Evolutionary conservation across 2,113 vertebrate genomes (phyloP).

Genomic region (Thomomys bottae): DNA sequence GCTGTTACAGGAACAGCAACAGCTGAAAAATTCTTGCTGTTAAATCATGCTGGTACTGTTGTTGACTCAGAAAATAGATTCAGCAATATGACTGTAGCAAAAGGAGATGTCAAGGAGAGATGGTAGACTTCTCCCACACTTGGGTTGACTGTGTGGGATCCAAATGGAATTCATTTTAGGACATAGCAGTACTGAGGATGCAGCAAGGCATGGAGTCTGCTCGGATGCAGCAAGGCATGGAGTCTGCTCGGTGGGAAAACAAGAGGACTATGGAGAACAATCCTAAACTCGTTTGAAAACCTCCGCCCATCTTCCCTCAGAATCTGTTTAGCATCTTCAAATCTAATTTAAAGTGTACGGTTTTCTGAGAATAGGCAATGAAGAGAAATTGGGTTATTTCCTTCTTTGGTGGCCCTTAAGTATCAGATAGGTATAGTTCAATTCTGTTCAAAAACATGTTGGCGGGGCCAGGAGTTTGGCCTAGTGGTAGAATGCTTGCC

Average conservation of each 20-base stretch:
- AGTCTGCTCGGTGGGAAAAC: not conserved
- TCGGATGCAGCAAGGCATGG: not conserved
- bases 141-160: constrained; percentile 9
- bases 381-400: not conserved
- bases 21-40: constrained; percentile 72
- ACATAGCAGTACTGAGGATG: not conserved
- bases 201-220: not conserved
- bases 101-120: constrained; percentile 47
- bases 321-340: not conserved
- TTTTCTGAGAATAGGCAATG: not conserved
- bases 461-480: no score
- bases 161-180: not conserved
- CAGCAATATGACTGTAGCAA: constrained; percentile 13
- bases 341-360: not conserved
- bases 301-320: not conserved
- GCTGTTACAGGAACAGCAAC: constrained; percentile 62
- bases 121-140: constrained; percentile 33
- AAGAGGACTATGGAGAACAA: not conserved
- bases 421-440: not conserved
- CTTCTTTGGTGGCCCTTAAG: constrained; percentile 5
- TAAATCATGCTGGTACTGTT: constrained; percentile 65
- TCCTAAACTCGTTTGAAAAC: not conserved
- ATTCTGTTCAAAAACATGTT: not conserved
- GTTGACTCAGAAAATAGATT: constrained; percentile 79
- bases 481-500: no score